Evolutionary conservation across 2,797 vertebrate genomes (phyloP), one percentile per base, ranked within the genome.

Genomic region (Enteromius viviparus): DNA sequence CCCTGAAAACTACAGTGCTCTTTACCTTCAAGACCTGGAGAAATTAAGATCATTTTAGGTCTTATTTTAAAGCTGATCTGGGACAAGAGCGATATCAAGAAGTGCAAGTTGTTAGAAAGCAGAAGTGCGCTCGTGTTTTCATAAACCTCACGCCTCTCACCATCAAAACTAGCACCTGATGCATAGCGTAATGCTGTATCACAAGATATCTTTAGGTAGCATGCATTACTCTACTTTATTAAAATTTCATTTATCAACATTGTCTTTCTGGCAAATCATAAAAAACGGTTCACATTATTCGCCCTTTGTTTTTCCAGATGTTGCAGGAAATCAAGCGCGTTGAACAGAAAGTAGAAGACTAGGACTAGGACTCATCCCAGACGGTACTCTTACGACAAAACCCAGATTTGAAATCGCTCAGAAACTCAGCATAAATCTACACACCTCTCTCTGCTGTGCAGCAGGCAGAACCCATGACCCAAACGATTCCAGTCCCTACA

Each of bases 401-500:
- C 45, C 8, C 11, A 51, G 5, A 53, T 34, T 12, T 14, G 6
- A 17, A n/a, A 11, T 6, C 47, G 32, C 66, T 62, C 49, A 53
- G 34, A 77, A 84, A 45, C 40, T 37, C 26, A 1, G 37, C 7
- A 19, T 29, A 21, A 80, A 76, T 34, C 6, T 26, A 97, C 96
- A 92, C 92, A 96, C 96, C 96, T 97, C 94, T 93, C 89, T 94
- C 92, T 78, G 90, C 87, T 45, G 93, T 88, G 83, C 90, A 96
- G 89, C 95, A 96, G 86, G 94, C 92, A 88, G 96, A 96, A 91
- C 96, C 96, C 96, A 97, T 97, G 92, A 90, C 90, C 92, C 88
- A 92, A 91, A 34, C 29, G 8, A 92, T 86, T 94, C 94, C 92
- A 89, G 90, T 87, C 85, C 90, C 88, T 86, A 87, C 90, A 85